Evolutionary conservation across 92 coral and sea anemone species (phyloP).

Genomic region (Porites evermanni): DNA sequence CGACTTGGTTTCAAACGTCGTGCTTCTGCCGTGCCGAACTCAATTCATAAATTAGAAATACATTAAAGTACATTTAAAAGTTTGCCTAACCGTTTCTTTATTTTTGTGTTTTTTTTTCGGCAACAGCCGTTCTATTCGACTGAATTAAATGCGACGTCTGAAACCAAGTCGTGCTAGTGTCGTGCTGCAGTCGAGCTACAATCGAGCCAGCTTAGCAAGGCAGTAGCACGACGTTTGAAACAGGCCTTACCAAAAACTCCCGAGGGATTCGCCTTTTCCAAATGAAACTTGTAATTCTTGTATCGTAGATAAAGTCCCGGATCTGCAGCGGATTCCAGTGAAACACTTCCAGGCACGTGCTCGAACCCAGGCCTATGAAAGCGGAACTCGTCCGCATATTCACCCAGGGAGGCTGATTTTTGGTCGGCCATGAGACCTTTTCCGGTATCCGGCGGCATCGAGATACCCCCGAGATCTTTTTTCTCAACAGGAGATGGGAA

Average conservation of each 20-base stretch:
- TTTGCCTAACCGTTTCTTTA: too few species aligned
- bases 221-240: too few species aligned
- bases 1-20: too few species aligned
- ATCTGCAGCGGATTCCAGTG: slow-evolving; percentile 79
- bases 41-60: too few species aligned
- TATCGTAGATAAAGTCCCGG: slow-evolving; percentile 92
- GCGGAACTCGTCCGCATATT: slow-evolving; percentile 76
- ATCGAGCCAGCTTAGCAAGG: too few species aligned
- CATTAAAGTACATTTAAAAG: too few species aligned
- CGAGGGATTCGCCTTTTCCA: slow-evolving; percentile 84
- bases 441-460: slow-evolving; percentile 31
- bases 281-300: slow-evolving; percentile 94
- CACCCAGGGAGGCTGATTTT: slow-evolving; percentile 62
- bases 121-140: too few species aligned
- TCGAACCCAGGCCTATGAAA: slow-evolving; percentile 95
- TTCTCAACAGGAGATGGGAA: slow-evolving; percentile 26
- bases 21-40: too few species aligned
- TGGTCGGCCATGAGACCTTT: slow-evolving; percentile 75
- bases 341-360: slow-evolving; percentile 82
- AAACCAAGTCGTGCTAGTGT: too few species aligned
- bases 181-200: too few species aligned
- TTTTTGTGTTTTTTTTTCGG: too few species aligned
- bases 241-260: slow-evolving; percentile 84
- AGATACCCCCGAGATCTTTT: slow-evolving; percentile 14
- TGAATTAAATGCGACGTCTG: too few species aligned